Evolutionary conservation across 2,888 invertebrate genomes (phyloP).

Genomic region (Seira musarum): DNA sequence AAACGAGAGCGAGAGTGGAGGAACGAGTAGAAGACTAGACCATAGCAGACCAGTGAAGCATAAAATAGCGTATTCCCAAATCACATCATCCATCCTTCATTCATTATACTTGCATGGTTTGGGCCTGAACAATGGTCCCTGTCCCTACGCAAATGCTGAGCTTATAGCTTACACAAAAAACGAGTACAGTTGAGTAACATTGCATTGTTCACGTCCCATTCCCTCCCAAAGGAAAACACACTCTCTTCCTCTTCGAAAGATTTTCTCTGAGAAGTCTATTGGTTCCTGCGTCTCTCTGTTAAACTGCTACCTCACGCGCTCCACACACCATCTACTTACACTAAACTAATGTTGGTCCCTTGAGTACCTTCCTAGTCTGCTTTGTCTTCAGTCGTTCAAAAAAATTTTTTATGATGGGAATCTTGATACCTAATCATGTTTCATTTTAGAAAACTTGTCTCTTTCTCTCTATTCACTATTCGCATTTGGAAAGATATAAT

Average conservation of each 20-base stretch:
- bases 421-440: neutral
- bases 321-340: too few species aligned
- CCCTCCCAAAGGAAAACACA: constrained; percentile 45
- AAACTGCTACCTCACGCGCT: too few species aligned
- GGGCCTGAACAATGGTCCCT: constrained; percentile 32
- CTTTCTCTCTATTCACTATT: neutral
- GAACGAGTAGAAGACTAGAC: too few species aligned
- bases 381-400: neutral
- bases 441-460: neutral
- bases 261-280: neutral
- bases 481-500: neutral
- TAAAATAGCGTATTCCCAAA: neutral
- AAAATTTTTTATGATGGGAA: neutral
- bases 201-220: constrained; percentile 21
- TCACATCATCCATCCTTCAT: neutral
- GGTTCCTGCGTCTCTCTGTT: too few species aligned
- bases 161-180: neutral
- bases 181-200: neutral
- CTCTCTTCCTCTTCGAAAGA: neutral
- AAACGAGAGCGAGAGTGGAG: too few species aligned
- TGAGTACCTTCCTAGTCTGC: too few species aligned
- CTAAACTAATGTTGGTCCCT: neutral
- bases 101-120: constrained; percentile 50
- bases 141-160: too few species aligned
- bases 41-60: too few species aligned